Evolutionary conservation across 2,113 vertebrate genomes (phyloP).

Genomic region (Sorex araneus): DNA sequence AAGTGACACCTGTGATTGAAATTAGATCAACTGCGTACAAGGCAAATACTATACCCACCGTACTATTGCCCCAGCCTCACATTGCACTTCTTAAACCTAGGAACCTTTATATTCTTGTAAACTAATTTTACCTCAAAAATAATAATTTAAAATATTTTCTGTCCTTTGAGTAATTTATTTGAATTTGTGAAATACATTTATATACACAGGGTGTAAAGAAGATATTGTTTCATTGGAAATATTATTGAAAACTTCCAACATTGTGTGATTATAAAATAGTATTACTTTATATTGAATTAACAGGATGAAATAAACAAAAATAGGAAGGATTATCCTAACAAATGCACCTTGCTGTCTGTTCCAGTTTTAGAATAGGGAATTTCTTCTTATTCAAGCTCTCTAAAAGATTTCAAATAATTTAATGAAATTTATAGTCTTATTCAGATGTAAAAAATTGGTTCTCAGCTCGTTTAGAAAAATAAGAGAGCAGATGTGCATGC

Average conservation of each 20-base stretch:
- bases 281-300: slow-evolving; percentile 7
- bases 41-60: too few relatives aligned
- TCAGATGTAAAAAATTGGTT: slow-evolving; percentile 48
- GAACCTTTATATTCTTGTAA: too few relatives aligned
- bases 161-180: slow-evolving; percentile 60
- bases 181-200: slow-evolving; percentile 50
- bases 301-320: background rate
- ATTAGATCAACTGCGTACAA: too few relatives aligned
- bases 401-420: slow-evolving; percentile 44
- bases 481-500: slow-evolving; percentile 51
- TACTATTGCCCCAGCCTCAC: too few relatives aligned
- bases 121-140: too few relatives aligned
- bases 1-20: too few relatives aligned
- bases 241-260: background rate
- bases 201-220: background rate
- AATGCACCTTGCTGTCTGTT: background rate
- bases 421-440: background rate
- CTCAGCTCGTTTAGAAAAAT: slow-evolving; percentile 54
- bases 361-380: background rate
- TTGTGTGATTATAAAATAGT: background rate
- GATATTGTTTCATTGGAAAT: slow-evolving; percentile 46
- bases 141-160: background rate
- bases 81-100: too few relatives aligned
- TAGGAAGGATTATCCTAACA: background rate
- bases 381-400: background rate